phyloP scores from a whole-genome alignment of 2,888 invertebrate genomes.

The Chaitophorus viminalis region DNA sequence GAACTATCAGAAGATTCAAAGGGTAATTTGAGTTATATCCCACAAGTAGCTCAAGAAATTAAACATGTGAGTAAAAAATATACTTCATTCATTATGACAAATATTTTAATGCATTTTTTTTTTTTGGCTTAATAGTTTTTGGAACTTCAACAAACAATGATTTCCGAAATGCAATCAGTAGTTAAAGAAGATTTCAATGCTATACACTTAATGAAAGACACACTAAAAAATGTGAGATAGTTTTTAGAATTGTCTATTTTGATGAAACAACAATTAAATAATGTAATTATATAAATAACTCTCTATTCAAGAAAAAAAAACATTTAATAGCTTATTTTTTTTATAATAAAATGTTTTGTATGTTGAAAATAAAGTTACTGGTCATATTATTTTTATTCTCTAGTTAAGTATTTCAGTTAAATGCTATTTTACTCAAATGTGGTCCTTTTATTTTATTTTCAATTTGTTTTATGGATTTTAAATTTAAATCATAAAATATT shows the following conservation, averaged over 20 bases:
- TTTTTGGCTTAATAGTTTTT: conserved; percentile 73
- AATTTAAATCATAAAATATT: too few relatives aligned
- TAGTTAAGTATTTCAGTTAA: too few relatives aligned
- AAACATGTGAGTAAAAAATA: conserved; percentile 69
- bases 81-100: not conserved
- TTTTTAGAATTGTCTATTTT: not conserved
- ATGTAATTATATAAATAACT: not conserved
- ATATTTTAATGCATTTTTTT: not conserved
- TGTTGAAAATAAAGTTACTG: not conserved
- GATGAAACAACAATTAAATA: not conserved
- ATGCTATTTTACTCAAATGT: too few relatives aligned
- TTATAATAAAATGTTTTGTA: not conserved
- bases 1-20: conserved; percentile 44
- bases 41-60: conserved; percentile 69
- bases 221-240: conserved; percentile 63
- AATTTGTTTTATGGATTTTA: too few relatives aligned
- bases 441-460: too few relatives aligned
- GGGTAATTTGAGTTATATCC: conserved; percentile 28
- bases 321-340: not conserved
- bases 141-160: conserved; percentile 87
- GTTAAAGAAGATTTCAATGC: conserved; percentile 83
- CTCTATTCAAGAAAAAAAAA: not conserved
- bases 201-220: conserved; percentile 74
- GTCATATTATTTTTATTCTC: too few relatives aligned
- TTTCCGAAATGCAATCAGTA: conserved; percentile 85